Evolutionary conservation across 2,113 vertebrate genomes (phyloP), one percentile per base, ranked within the genome.

Genomic region (Thamnophis sirtalis): DNA sequence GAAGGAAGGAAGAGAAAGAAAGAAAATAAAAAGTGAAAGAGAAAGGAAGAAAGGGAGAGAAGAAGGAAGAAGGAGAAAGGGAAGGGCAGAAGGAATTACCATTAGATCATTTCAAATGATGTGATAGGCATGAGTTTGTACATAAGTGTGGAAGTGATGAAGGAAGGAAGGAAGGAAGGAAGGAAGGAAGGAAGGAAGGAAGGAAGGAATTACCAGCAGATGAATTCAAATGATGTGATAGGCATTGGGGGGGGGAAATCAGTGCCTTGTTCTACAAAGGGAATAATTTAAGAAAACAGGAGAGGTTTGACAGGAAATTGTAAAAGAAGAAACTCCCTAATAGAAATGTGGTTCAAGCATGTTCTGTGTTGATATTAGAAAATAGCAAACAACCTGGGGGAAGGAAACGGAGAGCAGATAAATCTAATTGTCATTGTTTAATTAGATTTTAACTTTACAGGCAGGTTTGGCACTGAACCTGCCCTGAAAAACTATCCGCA

Each of bases 361-460:
- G 9, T 3, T 38, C 43, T 90, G 0, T 56, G n/a, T 92, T 84
- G 8, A 56, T 91, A 80, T 86, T 90, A 54, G 22, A 91, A 63
- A 17, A 28, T 48, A 84, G 55, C 43, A 9, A 54, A 54, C 63
- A n/a, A 26, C 63, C 38, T 88, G 68, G 6, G 38, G 86, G 63
- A 24, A 73, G 60, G 87, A 89, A 89, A 58, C 11, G 49, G 53
- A n/a, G 58, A 24, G 13, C 4, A 28, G 48, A 54, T 22, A 84
- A 86, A 28, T 63, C 89, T 88, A 33, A 92, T 88, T 51, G 90
- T 38, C 58, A 90, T 50, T 87, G 58, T 53, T 93, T 60, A 89
- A 54, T 48, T 60, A 60, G 63, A 38, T 50, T 90, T 11, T 60
- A 38, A 84, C 49, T 63, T 80, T 86, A 51, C 55, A 88, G 43